Percentiles rank a stretch among this genome's conserved stretches.
phyloP scores from a whole-genome alignment of 2,888 invertebrate species.

The Pachycephus smyrnensis region DNA sequence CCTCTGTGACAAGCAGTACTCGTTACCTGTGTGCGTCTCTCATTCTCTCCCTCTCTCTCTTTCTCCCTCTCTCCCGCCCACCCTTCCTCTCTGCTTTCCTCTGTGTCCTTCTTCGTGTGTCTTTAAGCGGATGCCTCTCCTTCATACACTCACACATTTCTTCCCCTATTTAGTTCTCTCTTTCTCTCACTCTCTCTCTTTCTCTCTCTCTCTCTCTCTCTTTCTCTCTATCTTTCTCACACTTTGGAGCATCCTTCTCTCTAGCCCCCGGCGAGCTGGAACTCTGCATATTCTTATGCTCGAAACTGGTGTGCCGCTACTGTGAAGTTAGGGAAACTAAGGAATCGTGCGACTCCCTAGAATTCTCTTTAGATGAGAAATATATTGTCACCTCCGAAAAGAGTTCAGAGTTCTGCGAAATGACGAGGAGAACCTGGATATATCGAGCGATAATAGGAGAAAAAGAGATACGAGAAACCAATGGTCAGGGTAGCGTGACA shows the following conservation, averaged over 20 bases:
- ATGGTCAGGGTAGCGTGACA: too few relatives aligned
- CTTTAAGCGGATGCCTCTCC: conserved; percentile 56
- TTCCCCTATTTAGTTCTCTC: conserved; percentile 14
- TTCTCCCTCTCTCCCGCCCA: conserved; percentile 11
- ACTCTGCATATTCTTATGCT: too few relatives aligned
- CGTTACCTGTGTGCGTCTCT: conserved; percentile 12
- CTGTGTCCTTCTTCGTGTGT: conserved; percentile 53
- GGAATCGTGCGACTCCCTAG: too few relatives aligned
- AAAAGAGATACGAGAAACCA: too few relatives aligned
- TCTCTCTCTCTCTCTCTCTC: conserved; percentile 13
- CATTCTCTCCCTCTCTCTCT: background rate
- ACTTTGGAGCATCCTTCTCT: conserved; percentile 23
- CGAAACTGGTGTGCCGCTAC: too few relatives aligned
- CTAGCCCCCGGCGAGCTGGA: conserved; percentile 26
- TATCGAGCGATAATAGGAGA: too few relatives aligned
- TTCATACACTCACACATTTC: conserved; percentile 17
- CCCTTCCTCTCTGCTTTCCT: conserved; percentile 19
- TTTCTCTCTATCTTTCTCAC: conserved; percentile 17
- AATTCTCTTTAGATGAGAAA: too few relatives aligned
- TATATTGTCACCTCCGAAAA: too few relatives aligned
- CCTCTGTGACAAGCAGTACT: conserved; percentile 59
- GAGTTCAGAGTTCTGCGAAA: too few relatives aligned
- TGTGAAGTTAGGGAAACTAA: too few relatives aligned
- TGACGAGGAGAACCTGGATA: too few relatives aligned
- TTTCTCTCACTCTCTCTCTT: conserved; percentile 12